Conservation (phyloP, 2,888 invertebrate genomes). For the Amphipyra berbera region DNA sequence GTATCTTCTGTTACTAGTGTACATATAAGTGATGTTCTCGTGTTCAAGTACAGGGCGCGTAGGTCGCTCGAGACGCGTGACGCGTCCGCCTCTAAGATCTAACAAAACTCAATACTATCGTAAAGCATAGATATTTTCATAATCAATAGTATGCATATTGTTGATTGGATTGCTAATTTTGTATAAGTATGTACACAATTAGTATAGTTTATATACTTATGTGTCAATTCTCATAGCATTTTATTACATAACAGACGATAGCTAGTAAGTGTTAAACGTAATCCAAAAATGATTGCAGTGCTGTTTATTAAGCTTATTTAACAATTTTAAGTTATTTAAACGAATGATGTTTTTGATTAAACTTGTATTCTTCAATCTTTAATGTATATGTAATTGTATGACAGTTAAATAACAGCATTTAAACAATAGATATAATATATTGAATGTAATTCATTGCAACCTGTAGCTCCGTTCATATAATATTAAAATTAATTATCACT, state of each 20-base stretch:
- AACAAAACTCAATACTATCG: slow-evolving; percentile 78
- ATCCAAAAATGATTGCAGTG: slow-evolving; percentile 79
- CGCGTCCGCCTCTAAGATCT: slow-evolving; percentile 66
- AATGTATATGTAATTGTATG: slow-evolving; percentile 50
- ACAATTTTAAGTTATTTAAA: slow-evolving; percentile 65
- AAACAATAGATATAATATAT: slow-evolving; percentile 35
- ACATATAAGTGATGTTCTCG: slow-evolving; percentile 78
- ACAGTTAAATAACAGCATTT: slow-evolving; percentile 41
- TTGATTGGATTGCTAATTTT: slow-evolving; percentile 89
- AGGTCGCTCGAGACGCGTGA: slow-evolving; percentile 31
- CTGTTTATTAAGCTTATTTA: slow-evolving; percentile 80
- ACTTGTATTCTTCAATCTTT: slow-evolving; percentile 56
- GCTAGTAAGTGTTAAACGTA: slow-evolving; percentile 89
- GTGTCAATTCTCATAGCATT: slow-evolving; percentile 90
- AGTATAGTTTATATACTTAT: slow-evolving; percentile 91
- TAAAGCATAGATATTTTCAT: slow-evolving; percentile 86
- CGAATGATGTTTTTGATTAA: slow-evolving; percentile 46
- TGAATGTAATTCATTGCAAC: slow-evolving; percentile 40
- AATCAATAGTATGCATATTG: slow-evolving; percentile 88
- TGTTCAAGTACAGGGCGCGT: slow-evolving; percentile 71
- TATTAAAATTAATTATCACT: slow-evolving; percentile 49
- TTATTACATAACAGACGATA: slow-evolving; percentile 89
- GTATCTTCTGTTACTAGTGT: slow-evolving; percentile 81
- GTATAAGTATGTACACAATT: slow-evolving; percentile 89
- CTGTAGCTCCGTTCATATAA: slow-evolving; percentile 47